Base-by-base conservation (phyloP, 2,888 invertebrate species). In the Drosophila antonietae region DNA sequence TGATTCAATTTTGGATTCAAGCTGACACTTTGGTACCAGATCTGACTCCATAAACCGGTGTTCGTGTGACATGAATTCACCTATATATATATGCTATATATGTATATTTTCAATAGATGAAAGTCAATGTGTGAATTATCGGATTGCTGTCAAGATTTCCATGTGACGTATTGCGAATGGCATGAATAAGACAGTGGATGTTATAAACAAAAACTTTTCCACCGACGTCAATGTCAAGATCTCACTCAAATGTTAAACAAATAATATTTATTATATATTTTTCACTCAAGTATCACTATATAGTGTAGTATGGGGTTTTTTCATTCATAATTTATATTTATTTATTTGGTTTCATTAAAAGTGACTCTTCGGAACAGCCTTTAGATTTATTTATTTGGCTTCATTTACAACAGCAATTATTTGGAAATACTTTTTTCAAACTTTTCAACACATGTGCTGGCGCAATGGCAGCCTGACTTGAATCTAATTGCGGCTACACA, bases 401-500 rank as follows among this genome's bases (percentile, higher is more conserved):
- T 49, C 49, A 12, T 61, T 14, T 2, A 20, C 20, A 10, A 7
- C 4, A 23, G 28, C 12, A 37, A 20, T 31, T 23, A 12, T 33
- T 60, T 23, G 18, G 23, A 10, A 47, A 28, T 18, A 44, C 65
- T 43, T 60, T 66, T 8, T n/a, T 5, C 10, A 37, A 75, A 75
- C 51, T 75, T 75, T 64, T 35, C 20, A 23, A 15, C 51, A 60
- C 63, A 70, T 69, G 57, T 62, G 52, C 28, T 37, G 49, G 55
- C 61, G 53, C 35, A 39, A 47, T 28, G 49, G 49, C n/a, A n/a
- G 37, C 61, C 57, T 64, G 67, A 64, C 66, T 68, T 35, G 49
- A 58, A 53, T 69, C 44, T 73, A 74, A 79, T 77, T 72, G 64
- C 55, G 56, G 68, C 43, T 46, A 78, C 85, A 85, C 88, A 83